Percentiles rank a stretch among this genome's conserved stretches.
Evolutionary conservation across 2,888 invertebrate genomes (phyloP).

Genomic region (Rhagonycha fulva): DNA sequence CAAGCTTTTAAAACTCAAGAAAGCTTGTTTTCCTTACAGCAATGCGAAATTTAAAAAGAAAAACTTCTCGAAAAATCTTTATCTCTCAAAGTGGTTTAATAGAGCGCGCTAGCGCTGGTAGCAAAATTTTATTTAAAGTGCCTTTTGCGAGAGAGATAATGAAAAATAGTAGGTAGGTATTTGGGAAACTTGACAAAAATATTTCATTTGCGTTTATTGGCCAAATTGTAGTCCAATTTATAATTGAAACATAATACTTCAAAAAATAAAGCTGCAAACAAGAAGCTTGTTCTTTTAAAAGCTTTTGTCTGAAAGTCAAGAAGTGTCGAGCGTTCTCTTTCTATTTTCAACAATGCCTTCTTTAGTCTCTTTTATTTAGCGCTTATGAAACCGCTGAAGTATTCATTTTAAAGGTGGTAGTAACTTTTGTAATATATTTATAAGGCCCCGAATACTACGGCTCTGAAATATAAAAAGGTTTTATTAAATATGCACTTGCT

Average conservation of each 20-base stretch:
- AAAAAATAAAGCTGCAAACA: constrained; percentile 19
- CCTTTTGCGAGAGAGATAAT: background rate
- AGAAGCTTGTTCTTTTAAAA: constrained; percentile 23
- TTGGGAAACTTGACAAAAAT: background rate
- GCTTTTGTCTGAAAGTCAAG: constrained; percentile 24
- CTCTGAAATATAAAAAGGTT: background rate
- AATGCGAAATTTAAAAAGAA: background rate
- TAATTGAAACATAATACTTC: constrained; percentile 10
- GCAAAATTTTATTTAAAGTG: background rate
- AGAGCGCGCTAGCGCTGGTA: background rate
- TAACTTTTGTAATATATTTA: constrained; percentile 18
- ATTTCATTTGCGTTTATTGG: background rate
- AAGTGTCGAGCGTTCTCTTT: constrained; percentile 15
- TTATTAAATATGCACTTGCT: background rate
- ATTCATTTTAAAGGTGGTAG: constrained; percentile 10
- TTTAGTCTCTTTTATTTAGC: constrained; percentile 18
- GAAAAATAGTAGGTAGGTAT: background rate
- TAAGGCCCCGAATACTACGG: background rate
- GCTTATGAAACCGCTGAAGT: constrained; percentile 13
- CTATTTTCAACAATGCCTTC: constrained; percentile 18
- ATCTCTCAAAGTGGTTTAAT: background rate
- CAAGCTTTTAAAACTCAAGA: constrained; percentile 16
- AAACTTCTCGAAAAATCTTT: background rate
- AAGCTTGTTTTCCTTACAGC: background rate
- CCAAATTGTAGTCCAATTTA: constrained; percentile 10